Conservation (phyloP, 2,797 vertebrate genomes). For the Lutra lutra region DNA sequence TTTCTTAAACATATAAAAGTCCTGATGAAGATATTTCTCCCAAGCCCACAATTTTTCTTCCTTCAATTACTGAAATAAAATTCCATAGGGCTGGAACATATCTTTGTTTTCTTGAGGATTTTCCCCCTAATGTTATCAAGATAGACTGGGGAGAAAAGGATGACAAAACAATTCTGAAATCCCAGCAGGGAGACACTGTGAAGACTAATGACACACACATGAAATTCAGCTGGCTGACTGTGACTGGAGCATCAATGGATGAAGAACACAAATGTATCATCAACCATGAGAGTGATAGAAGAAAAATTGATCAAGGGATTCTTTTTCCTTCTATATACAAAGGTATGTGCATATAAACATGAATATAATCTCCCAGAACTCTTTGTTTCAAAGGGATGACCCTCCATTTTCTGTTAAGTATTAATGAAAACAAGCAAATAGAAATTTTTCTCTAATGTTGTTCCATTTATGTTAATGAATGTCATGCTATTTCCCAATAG, state of each 20-base stretch:
- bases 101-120: constrained; percentile 85
- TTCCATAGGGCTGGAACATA: constrained; percentile 31
- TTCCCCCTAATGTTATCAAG: constrained; percentile 86
- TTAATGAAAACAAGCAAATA: no score
- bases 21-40: neutral
- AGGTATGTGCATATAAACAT: constrained; percentile 24
- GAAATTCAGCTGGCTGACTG: constrained; percentile 84
- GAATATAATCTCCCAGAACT: neutral
- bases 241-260: neutral
- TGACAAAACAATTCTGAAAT: neutral
- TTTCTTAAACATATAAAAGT: neutral
- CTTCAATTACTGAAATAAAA: neutral
- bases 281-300: constrained; percentile 56
- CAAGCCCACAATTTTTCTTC: constrained; percentile 64
- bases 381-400: no score
- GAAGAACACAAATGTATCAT: constrained; percentile 72
- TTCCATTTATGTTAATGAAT: no score
- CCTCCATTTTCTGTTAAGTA: no score
- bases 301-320: neutral
- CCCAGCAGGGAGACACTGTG: constrained; percentile 56
- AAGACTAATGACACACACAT: constrained; percentile 55
- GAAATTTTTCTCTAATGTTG: no score
- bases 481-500: no score
- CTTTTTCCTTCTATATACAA: constrained; percentile 42
- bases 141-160: constrained; percentile 82